These are phyloP conservation scores for Probosciger aterrimus DNA, from an alignment of 2,113 vertebrate genomes.

Conservation along the genomic window DNA sequence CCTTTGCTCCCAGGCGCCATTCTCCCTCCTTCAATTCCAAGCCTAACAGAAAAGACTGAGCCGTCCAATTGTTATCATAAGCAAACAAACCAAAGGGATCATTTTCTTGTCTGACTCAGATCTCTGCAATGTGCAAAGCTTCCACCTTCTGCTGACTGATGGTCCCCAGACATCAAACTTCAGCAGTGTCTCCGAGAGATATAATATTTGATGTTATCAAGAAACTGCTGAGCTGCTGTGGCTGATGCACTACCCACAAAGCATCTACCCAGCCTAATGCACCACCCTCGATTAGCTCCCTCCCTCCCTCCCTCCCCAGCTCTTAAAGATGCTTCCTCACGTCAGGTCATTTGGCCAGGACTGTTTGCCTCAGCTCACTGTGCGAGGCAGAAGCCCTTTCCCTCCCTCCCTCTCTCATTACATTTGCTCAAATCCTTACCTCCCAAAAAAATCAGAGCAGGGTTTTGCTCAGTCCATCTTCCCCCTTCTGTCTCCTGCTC, in stretches of 20 bases:
- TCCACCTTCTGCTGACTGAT: background rate
- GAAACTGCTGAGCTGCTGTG: constrained; percentile 12
- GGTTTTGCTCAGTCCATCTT: constrained; percentile 36
- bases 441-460: background rate
- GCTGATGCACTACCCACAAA: background rate
- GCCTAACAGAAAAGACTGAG: background rate
- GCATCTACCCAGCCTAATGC: background rate
- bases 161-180: background rate
- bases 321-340: background rate
- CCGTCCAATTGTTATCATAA: background rate
- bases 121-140: background rate
- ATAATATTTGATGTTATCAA: background rate
- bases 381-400: background rate
- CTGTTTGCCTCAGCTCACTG: background rate
- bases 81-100: background rate
- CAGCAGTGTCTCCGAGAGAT: background rate
- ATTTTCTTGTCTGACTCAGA: background rate
- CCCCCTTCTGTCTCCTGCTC: background rate
- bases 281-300: background rate
- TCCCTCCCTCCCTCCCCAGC: background rate
- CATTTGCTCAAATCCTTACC: background rate
- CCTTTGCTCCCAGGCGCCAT: background rate
- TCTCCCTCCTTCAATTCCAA: background rate
- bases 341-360: background rate
- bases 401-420: background rate